A percentile compares a stretch with the other conserved stretches of the same genome.
These are phyloP conservation scores for Thalpophila matura DNA, from an alignment of 2,888 invertebrate species.

Conservation along the genomic window DNA sequence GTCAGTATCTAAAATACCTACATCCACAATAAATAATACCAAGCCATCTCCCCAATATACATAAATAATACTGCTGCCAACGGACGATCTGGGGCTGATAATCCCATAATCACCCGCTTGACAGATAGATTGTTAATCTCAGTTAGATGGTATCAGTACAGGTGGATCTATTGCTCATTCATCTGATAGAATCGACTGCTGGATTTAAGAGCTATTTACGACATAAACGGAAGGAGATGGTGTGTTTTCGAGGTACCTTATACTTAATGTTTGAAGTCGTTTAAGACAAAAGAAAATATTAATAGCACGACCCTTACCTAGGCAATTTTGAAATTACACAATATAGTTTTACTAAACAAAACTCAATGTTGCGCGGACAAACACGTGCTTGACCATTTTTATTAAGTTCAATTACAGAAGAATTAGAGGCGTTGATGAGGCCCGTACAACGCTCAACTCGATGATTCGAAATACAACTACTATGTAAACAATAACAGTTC, in stretches of 20 bases:
- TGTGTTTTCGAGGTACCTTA: too few species aligned
- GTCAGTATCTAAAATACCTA: background rate
- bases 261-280: too few species aligned
- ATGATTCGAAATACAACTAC: background rate
- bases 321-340: background rate
- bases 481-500: slow-evolving; percentile 14
- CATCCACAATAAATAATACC: slow-evolving; percentile 1
- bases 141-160: slow-evolving; percentile 46
- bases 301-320: background rate
- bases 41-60: background rate
- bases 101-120: slow-evolving; percentile 53
- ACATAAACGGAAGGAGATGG: background rate
- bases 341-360: background rate
- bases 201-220: slow-evolving; percentile 28
- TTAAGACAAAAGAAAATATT: background rate
- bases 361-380: slow-evolving; percentile 6
- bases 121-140: slow-evolving; percentile 55
- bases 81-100: slow-evolving; percentile 38
- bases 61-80: too few species aligned
- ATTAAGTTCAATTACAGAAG: slow-evolving; percentile 69
- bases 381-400: slow-evolving; percentile 51
- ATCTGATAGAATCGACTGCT: slow-evolving; percentile 30
- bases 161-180: slow-evolving; percentile 45
- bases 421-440: slow-evolving; percentile 74
- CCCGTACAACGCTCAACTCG: slow-evolving; percentile 54